Evolutionary conservation across 2,797 vertebrate species (phyloP).

Genomic region (Aphelocoma californica): DNA sequence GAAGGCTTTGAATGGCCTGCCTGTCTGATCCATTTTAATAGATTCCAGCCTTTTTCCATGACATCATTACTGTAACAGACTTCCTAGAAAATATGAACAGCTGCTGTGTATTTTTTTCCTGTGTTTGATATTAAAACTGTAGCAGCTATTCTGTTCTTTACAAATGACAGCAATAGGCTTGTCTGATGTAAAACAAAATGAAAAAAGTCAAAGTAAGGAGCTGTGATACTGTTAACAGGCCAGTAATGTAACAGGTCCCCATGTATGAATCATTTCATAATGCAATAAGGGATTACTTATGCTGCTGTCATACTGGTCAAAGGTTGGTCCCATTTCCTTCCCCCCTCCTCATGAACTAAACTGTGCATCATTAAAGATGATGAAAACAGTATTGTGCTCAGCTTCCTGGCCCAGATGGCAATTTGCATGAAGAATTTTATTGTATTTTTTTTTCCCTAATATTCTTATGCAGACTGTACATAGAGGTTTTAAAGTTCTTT

Average conservation of each 20-base stretch:
- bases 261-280: constrained; percentile 36
- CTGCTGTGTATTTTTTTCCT: constrained; percentile 77
- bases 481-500: constrained; percentile 9
- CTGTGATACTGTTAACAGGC: constrained; percentile 58
- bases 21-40: constrained; percentile 75
- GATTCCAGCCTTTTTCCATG: constrained; percentile 85
- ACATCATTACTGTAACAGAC: constrained; percentile 85
- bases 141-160: constrained; percentile 60
- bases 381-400: constrained; percentile 19
- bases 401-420: constrained; percentile 11
- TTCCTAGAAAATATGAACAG: constrained; percentile 84
- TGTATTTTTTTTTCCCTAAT: neutral
- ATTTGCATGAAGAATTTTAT: constrained; percentile 41
- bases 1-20: constrained; percentile 60
- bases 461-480: neutral
- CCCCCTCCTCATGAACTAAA: neutral
- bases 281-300: constrained; percentile 38
- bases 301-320: constrained; percentile 45
- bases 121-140: constrained; percentile 80
- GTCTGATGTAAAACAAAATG: constrained; percentile 61
- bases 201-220: constrained; percentile 37
- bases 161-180: constrained; percentile 44
- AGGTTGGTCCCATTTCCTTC: constrained; percentile 40
- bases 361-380: constrained; percentile 41
- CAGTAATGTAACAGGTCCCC: constrained; percentile 35